Conservation (phyloP, 2,113 vertebrate species). For the Corvus cornix region DNA sequence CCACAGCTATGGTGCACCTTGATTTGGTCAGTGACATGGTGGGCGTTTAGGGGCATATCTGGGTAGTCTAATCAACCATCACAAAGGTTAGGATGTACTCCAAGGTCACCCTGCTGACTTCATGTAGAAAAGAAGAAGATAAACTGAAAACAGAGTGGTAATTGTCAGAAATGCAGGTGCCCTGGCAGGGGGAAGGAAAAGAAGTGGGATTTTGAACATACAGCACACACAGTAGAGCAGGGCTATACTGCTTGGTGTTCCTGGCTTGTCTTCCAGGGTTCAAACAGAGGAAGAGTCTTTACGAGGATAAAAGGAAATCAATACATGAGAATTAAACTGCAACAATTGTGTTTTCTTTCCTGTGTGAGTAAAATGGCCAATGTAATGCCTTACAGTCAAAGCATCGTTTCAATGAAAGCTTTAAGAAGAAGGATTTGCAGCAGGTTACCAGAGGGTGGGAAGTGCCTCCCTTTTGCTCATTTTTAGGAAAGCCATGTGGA, state of each 20-base stretch:
- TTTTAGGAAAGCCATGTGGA: background rate
- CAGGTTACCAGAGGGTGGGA: background rate
- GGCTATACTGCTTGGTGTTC: background rate
- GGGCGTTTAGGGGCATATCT: fast-evolving
- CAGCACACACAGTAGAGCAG: background rate
- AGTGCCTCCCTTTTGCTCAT: background rate
- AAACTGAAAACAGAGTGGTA: background rate
- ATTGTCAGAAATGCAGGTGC: background rate
- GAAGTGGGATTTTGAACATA: background rate
- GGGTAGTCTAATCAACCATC: background rate
- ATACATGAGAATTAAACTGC: background rate
- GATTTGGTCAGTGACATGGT: background rate
- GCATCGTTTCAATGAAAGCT: fast-evolving
- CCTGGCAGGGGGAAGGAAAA: background rate
- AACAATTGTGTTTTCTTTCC: background rate
- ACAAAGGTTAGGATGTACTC: background rate
- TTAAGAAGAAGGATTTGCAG: background rate
- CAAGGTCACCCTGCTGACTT: background rate
- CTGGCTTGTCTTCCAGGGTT: background rate
- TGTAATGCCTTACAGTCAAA: background rate
- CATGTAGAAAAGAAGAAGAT: background rate
- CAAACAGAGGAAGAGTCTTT: background rate
- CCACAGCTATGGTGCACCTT: background rate
- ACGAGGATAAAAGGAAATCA: background rate
- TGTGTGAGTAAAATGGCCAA: background rate